Percentiles rank a stretch among this genome's conserved stretches.
These are phyloP conservation scores for Oryzias javanicus DNA, from an alignment of 2,113 vertebrate genomes.

Conservation along the genomic window DNA sequence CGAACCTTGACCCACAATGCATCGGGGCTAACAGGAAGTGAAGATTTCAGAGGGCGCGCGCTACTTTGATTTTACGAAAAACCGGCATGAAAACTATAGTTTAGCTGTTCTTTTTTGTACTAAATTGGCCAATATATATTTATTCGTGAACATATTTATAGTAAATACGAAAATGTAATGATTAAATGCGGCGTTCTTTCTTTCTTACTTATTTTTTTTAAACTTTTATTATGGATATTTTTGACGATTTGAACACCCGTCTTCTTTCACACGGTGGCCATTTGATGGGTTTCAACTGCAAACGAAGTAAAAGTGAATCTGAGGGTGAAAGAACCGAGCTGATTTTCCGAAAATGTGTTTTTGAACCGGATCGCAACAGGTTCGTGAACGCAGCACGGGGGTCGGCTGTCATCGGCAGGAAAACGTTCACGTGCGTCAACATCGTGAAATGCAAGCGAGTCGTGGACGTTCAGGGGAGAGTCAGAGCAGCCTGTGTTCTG, in stretches of 20 bases:
- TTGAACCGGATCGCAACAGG: constrained; percentile 61
- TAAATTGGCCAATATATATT: background rate
- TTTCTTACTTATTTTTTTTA: too few relatives aligned
- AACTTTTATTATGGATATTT: background rate
- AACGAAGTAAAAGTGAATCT: constrained; percentile 23
- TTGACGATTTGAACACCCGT: constrained; percentile 8
- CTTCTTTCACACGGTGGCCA: constrained; percentile 80
- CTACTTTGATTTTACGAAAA: background rate
- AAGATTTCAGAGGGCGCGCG: constrained; percentile 51
- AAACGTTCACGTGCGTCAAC: constrained; percentile 53
- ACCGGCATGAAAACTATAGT: background rate
- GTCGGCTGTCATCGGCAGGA: constrained; percentile 56
- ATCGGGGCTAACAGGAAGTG: constrained; percentile 40
- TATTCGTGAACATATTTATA: background rate
- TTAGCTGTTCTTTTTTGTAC: background rate
- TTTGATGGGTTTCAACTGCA: constrained; percentile 79
- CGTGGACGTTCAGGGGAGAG: constrained; percentile 73
- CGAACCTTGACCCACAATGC: constrained; percentile 60
- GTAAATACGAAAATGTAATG: too few relatives aligned
- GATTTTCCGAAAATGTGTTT: constrained; percentile 73
- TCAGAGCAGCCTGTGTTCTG: constrained; percentile 80
- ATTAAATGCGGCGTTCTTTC: too few relatives aligned
- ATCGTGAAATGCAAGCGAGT: constrained; percentile 76
- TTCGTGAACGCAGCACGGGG: constrained; percentile 78
- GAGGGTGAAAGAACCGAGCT: constrained; percentile 54